Conservation (phyloP, 2,888 invertebrate genomes). For the Leptopilina syphax region DNA sequence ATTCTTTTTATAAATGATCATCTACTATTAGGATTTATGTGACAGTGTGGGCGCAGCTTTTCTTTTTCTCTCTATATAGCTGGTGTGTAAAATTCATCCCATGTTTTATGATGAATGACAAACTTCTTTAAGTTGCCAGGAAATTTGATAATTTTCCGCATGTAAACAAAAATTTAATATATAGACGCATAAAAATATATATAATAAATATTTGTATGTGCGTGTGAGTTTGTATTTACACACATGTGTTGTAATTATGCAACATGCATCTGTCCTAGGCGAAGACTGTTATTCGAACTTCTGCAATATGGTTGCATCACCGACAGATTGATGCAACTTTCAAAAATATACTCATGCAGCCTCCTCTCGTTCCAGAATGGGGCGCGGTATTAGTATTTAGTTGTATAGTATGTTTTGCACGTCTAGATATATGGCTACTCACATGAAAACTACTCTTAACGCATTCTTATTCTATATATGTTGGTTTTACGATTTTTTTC, state of each 20-base stretch:
- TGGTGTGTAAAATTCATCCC: not conserved
- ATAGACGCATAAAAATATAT: not conserved
- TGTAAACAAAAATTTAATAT: not conserved
- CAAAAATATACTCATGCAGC: constrained; percentile 32
- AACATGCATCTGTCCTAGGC: constrained; percentile 15
- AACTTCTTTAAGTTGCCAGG: too few species aligned
- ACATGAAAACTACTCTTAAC: not conserved
- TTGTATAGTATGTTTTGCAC: constrained; percentile 25
- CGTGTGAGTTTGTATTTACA: not conserved
- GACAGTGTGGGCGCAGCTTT: constrained; percentile 5
- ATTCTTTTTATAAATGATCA: constrained; percentile 1
- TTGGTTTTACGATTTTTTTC: not conserved
- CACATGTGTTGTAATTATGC: not conserved
- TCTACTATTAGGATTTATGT: not conserved
- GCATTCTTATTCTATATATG: constrained; percentile 10
- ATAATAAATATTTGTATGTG: not conserved
- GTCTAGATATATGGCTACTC: not conserved
- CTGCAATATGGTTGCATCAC: constrained; percentile 34
- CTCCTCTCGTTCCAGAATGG: constrained; percentile 37
- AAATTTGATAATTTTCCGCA: not conserved
- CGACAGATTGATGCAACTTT: constrained; percentile 38
- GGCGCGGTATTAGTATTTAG: constrained; percentile 15
- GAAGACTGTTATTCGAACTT: constrained; percentile 36
- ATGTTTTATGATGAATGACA: not conserved
- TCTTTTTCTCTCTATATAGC: not conserved